phyloP scores from a whole-genome alignment of 2,888 invertebrate genomes.

The Pristionchus fissidentatus region DNA sequence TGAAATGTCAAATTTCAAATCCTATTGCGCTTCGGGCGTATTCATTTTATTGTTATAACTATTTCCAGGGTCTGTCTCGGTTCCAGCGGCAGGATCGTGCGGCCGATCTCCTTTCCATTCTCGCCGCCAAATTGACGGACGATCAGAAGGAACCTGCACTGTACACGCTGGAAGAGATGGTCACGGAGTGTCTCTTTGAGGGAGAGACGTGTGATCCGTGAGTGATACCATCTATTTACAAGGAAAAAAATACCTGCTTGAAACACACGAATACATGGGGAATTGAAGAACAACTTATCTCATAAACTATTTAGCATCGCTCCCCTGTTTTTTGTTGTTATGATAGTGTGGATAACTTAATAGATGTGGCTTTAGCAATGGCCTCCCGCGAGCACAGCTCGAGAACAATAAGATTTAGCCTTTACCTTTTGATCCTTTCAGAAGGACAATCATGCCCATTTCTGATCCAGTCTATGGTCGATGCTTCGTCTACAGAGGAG shows the following conservation, averaged over 20 bases:
- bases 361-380: too few relatives aligned
- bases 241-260: not conserved
- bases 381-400: too few relatives aligned
- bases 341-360: too few relatives aligned
- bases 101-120: conserved; percentile 10
- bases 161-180: conserved; percentile 6
- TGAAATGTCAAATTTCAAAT: not conserved
- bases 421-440: not conserved
- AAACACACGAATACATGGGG: too few relatives aligned
- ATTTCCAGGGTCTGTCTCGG: conserved; percentile 24
- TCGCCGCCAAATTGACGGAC: conserved; percentile 18
- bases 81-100: conserved; percentile 32
- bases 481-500: conserved; percentile 43
- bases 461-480: conserved; percentile 43
- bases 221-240: not conserved
- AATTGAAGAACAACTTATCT: too few relatives aligned
- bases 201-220: conserved; percentile 39
- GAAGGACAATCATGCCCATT: too few relatives aligned
- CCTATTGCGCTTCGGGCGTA: not conserved
- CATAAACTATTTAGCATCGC: too few relatives aligned
- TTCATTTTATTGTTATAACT: not conserved
- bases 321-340: too few relatives aligned
- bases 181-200: conserved; percentile 43
- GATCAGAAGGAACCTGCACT: conserved; percentile 42
- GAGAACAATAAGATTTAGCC: too few relatives aligned